A percentile compares a stretch with the other conserved stretches of the same genome.
Conservation (phyloP, 1,140 invertebrate genomes). For the Aphelinus certus region DNA sequence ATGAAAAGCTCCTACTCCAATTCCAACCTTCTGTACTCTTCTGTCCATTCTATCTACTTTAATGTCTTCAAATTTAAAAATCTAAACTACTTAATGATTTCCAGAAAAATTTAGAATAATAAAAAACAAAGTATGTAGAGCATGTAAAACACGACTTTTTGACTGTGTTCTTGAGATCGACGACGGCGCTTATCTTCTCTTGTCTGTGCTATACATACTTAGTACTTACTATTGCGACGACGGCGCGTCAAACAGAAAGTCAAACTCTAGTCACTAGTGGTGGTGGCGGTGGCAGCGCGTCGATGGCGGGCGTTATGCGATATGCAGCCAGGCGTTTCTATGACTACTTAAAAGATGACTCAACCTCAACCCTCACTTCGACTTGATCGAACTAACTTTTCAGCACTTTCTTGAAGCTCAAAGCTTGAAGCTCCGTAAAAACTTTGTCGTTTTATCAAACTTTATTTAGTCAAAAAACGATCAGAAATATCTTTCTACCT, state of each 20-base stretch:
- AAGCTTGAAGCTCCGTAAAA: no score
- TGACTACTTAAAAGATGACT: constrained; percentile 52
- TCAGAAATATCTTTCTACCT: no score
- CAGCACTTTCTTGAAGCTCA: no score
- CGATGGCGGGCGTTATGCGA: neutral
- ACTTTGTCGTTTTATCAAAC: no score
- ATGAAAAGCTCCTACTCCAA: constrained; percentile 58
- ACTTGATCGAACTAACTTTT: constrained; percentile 53
- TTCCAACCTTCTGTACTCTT: constrained; percentile 52
- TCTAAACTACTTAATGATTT: no score
- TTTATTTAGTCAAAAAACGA: no score
- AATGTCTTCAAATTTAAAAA: no score
- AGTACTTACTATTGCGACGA: no score
- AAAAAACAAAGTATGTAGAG: neutral
- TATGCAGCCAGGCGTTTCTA: constrained; percentile 48
- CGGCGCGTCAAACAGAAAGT: neutral
- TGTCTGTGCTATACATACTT: no score
- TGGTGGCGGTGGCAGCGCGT: no score
- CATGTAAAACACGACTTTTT: constrained; percentile 7
- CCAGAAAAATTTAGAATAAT: no score
- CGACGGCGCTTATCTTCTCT: neutral
- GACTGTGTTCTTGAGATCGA: neutral
- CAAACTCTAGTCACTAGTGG: neutral
- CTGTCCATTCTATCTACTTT: constrained; percentile 49
- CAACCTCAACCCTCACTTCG: constrained; percentile 18